phyloP scores from a whole-genome alignment of 2,113 vertebrate genomes.

The Australoheros scitulus region DNA sequence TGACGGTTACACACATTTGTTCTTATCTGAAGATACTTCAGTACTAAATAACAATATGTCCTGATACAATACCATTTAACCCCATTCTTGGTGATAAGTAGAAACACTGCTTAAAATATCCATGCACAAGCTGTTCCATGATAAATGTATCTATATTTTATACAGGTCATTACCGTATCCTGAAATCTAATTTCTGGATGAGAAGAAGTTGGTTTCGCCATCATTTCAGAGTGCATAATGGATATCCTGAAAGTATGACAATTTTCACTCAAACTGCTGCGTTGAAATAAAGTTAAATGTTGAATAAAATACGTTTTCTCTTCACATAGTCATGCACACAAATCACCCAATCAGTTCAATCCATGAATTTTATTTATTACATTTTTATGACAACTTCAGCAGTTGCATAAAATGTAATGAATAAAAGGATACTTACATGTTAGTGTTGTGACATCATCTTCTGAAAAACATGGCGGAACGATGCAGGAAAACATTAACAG shows the following conservation, averaged over 20 bases:
- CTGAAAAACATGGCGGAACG: background rate
- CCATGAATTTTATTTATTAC: background rate
- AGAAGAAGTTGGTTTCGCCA: background rate
- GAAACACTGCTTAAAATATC: background rate
- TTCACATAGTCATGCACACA: background rate
- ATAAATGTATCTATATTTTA: background rate
- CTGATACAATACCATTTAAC: background rate
- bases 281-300: background rate
- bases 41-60: background rate
- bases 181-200: background rate
- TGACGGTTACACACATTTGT: background rate
- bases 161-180: too few species aligned
- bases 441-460: conserved; percentile 17
- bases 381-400: background rate
- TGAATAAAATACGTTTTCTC: background rate
- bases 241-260: background rate
- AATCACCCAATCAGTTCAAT: background rate
- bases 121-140: background rate
- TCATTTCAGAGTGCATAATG: too few species aligned
- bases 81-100: background rate
- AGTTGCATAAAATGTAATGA: background rate
- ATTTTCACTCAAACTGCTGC: background rate
- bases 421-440: conserved; percentile 53
- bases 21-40: background rate
- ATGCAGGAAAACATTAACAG: conserved; percentile 8